phyloP scores from a whole-genome alignment of 2,888 invertebrate species.

The Cenopis cana region DNA sequence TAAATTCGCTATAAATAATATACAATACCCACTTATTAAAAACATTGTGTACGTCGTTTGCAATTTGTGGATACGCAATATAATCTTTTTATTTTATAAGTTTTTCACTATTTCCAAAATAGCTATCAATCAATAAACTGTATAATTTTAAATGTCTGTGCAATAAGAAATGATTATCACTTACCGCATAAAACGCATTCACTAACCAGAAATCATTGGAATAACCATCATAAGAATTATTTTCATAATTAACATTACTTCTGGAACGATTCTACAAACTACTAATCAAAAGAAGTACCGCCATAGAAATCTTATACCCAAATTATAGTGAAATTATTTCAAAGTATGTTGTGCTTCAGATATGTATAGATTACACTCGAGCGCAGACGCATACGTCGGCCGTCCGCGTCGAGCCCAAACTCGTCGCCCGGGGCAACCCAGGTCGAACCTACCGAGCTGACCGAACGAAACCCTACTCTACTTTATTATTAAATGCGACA shows the following conservation, averaged over 20 bases:
- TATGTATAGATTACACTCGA: constrained; percentile 58
- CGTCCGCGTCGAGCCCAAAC: constrained; percentile 20
- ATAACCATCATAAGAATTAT: constrained; percentile 73
- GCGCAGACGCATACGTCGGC: constrained; percentile 37
- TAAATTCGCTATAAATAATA: constrained; percentile 30
- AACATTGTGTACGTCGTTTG: constrained; percentile 50
- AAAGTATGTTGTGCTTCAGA: constrained; percentile 57
- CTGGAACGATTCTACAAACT: constrained; percentile 57
- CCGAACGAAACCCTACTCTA: constrained; percentile 57
- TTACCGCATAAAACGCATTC: constrained; percentile 54
- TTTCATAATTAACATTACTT: constrained; percentile 57
- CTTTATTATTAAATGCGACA: constrained; percentile 51
- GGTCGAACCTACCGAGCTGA: constrained; percentile 50
- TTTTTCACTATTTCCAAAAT: constrained; percentile 11
- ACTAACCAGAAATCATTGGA: constrained; percentile 75
- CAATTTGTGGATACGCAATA: constrained; percentile 44
- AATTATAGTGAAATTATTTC: constrained; percentile 55
- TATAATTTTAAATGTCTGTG: constrained; percentile 30
- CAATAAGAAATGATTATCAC: constrained; percentile 47
- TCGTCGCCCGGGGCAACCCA: no score
- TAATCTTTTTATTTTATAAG: constrained; percentile 13
- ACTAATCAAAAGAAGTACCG: constrained; percentile 61
- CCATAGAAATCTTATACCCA: constrained; percentile 55
- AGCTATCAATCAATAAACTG: constrained; percentile 22
- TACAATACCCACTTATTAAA: constrained; percentile 2